Conservation (phyloP, 2,888 invertebrate species). For the Thecocarcelia acutangulata region DNA sequence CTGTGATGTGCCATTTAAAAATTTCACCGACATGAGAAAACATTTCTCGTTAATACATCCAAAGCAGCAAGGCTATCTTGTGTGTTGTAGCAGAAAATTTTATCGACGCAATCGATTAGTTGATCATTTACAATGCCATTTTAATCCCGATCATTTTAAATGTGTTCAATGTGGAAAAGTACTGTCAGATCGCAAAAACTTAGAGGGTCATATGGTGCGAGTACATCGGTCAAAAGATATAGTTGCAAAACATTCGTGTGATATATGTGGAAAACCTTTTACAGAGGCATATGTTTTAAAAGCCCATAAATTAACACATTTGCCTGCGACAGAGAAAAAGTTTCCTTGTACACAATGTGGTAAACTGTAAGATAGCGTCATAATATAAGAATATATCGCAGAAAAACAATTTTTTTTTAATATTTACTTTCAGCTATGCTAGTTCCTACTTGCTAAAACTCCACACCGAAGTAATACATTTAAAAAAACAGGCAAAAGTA, state of each 20-base stretch:
- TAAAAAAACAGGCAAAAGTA: conserved; percentile 77
- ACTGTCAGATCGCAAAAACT: no score
- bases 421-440: conserved; percentile 73
- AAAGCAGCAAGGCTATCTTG: conserved; percentile 77
- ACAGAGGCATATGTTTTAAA: conserved; percentile 75
- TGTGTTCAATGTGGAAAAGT: conserved; percentile 74
- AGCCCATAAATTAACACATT: conserved; percentile 75
- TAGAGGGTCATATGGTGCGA: conserved; percentile 76
- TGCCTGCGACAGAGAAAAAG: no score
- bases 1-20: conserved; percentile 74
- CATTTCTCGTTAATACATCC: conserved; percentile 74
- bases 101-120: conserved; percentile 73
- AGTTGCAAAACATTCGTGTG: no score
- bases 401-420: no score
- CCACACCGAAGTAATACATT: conserved; percentile 76
- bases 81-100: conserved; percentile 75
- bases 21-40: conserved; percentile 74
- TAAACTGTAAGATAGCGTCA: conserved; percentile 77
- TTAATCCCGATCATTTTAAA: conserved; percentile 77
- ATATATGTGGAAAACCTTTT: conserved; percentile 77
- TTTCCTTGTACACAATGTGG: no score
- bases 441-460: conserved; percentile 74
- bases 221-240: conserved; percentile 76
- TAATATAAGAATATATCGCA: no score
- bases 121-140: no score